These are phyloP conservation scores for Eristalinus sepulchralis DNA, from an alignment of 2,888 invertebrate species.

Conservation along the genomic window DNA sequence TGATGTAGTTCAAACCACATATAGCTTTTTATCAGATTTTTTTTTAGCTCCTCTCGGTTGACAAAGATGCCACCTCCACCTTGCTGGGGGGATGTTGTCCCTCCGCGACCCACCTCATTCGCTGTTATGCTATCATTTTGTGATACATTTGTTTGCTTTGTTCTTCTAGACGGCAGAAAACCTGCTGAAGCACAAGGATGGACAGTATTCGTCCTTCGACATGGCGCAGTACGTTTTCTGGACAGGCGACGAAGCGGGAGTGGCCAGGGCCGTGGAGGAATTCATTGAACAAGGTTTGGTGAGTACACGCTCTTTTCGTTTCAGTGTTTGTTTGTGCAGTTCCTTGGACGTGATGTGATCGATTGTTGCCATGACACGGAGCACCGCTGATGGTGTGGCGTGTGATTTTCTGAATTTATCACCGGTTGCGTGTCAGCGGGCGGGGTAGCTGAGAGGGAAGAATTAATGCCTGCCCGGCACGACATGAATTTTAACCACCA, in stretches of 20 bases:
- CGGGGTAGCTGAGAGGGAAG: background rate
- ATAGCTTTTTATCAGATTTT: constrained; percentile 23
- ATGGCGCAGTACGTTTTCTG: constrained; percentile 92
- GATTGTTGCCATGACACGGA: constrained; percentile 19
- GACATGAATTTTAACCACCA: background rate
- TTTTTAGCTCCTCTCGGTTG: background rate
- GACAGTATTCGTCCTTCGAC: constrained; percentile 88
- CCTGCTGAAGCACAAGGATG: constrained; percentile 82
- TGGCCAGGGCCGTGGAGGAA: constrained; percentile 88
- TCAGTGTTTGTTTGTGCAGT: background rate
- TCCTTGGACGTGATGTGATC: constrained; percentile 35
- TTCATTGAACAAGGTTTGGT: constrained; percentile 89
- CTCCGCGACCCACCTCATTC: background rate
- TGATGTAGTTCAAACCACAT: background rate
- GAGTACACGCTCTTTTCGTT: constrained; percentile 74
- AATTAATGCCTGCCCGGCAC: constrained; percentile 13
- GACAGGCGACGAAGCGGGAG: constrained; percentile 91
- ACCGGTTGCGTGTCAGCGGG: constrained; percentile 31
- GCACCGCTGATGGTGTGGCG: background rate
- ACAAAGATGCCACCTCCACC: background rate
- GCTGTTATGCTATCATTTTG: background rate
- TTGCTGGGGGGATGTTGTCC: background rate
- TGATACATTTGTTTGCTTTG: background rate
- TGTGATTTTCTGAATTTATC: constrained; percentile 20
- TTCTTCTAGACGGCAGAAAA: constrained; percentile 81